Conservation (phyloP, 2,113 vertebrate species). For the Mirza zaza region DNA sequence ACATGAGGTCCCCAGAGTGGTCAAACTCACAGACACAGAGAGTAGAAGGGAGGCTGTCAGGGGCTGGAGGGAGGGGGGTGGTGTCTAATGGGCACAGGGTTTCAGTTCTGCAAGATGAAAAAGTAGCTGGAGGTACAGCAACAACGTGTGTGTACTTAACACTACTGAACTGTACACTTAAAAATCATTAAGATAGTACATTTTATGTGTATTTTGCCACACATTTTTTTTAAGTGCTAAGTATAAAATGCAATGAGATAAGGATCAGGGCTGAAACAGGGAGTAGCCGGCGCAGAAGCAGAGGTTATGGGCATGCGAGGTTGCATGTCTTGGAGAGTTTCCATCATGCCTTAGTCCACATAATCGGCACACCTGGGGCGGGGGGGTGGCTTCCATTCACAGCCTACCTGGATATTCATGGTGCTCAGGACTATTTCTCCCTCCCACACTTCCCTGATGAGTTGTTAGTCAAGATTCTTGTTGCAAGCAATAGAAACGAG, state of each 20-base stretch:
- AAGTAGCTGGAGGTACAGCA: neutral
- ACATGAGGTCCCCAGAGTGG: neutral
- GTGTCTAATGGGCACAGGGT: neutral
- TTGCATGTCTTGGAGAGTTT: neutral
- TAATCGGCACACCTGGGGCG: neutral
- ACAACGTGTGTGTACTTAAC: too few relatives aligned
- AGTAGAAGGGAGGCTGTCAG: neutral
- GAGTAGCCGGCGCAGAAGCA: neutral
- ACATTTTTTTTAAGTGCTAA: neutral
- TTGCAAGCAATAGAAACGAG: neutral
- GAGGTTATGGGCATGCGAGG: neutral
- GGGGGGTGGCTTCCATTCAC: neutral
- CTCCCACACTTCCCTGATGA: neutral
- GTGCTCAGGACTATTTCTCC: neutral
- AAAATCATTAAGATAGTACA: neutral
- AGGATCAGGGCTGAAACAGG: neutral
- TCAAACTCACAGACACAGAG: neutral
- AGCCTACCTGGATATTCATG: neutral
- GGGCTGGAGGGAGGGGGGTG: neutral
- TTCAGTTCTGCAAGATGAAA: neutral
- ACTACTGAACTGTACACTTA: neutral
- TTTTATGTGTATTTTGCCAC: neutral
- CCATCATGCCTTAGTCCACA: neutral
- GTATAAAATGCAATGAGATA: neutral
- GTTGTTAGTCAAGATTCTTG: neutral